A percentile compares a stretch with the other conserved stretches of the same genome.
phyloP scores from a whole-genome alignment of 2,113 vertebrate genomes.

The Gallinago paraguaiae region DNA sequence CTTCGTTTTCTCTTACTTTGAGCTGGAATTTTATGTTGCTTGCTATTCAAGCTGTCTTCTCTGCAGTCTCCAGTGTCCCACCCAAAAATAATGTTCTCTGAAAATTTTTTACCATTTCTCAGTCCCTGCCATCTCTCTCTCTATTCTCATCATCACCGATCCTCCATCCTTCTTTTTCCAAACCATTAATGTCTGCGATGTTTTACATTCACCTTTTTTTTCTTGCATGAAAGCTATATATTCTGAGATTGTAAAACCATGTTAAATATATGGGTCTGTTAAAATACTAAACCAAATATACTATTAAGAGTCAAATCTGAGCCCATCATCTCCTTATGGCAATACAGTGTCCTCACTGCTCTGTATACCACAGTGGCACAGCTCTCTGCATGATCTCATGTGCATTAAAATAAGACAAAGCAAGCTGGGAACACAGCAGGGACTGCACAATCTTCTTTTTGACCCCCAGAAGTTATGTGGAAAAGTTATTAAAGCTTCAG shows the following conservation, averaged over 20 bases:
- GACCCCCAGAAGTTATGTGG: slow-evolving; percentile 1
- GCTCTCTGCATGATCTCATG: neutral
- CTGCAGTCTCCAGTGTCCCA: neutral
- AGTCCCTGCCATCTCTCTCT: neutral
- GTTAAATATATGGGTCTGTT: neutral
- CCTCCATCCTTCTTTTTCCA: neutral
- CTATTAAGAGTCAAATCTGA: neutral
- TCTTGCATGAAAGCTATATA: neutral
- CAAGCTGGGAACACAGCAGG: slow-evolving; percentile 17
- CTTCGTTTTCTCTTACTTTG: neutral
- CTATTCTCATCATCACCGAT: neutral
- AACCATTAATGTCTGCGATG: neutral
- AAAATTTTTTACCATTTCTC: neutral
- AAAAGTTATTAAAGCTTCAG: slow-evolving; percentile 39
- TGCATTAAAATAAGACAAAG: slow-evolving; percentile 22
- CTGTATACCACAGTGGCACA: neutral
- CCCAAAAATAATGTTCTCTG: neutral
- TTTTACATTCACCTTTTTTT: neutral
- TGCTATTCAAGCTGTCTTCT: neutral
- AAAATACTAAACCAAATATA: neutral
- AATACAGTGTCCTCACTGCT: neutral
- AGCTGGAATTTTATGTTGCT: neutral
- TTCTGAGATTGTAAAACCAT: neutral
- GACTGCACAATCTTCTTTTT: neutral
- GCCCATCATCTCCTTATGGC: neutral